Evolutionary conservation across 2,797 vertebrate genomes (phyloP), one percentile per base, ranked within the genome.

Genomic region (Oreonectes daqikongensis): DNA sequence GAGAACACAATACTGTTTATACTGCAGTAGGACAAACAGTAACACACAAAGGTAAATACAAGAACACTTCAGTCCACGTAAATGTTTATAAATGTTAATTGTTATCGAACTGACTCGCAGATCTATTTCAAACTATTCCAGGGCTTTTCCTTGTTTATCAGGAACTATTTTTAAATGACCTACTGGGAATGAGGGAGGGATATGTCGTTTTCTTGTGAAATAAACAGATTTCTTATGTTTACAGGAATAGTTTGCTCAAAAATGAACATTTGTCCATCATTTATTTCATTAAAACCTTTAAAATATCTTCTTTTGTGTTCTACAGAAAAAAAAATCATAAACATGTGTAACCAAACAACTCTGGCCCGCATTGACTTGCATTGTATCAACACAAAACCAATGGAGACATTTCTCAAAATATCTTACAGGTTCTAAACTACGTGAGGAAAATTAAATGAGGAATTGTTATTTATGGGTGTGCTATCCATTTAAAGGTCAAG

Each of bases 21-120:
- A 48, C 70, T 44, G 52, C 15, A 26, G 3, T 55, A 28, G 12
- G 5, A 17, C 28, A 66, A 52, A 46, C 22, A 64, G 55, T 69
- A 61, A 69, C 11, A 28, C 22, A 28, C 6, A 32, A 74, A 52
- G 18, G 48, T 50, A 38, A 52, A 17, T 38, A 40, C 30, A 8
- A 12, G 18, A 52, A 18, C 44, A 35, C 4, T n/a, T 28, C 35
- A 30, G 24, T 35, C 11, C 5, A 79, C 65, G 48, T 53, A 7
- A 68, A 38, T 57, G 69, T 78, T 80, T 77, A 65, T 38, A 52
- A 73, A 77, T 69, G 57, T 44, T 52, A 15, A 26, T 69, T 32
- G 20, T 32, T 26, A 63, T 42, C 42, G 7, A 5, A 53, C 6
- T 53, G 44, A 20, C 26, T 65, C 6, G 24, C 20, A 20, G 18